Conservation (phyloP, 1,140 invertebrate genomes). For the Hormaphis cornu region DNA sequence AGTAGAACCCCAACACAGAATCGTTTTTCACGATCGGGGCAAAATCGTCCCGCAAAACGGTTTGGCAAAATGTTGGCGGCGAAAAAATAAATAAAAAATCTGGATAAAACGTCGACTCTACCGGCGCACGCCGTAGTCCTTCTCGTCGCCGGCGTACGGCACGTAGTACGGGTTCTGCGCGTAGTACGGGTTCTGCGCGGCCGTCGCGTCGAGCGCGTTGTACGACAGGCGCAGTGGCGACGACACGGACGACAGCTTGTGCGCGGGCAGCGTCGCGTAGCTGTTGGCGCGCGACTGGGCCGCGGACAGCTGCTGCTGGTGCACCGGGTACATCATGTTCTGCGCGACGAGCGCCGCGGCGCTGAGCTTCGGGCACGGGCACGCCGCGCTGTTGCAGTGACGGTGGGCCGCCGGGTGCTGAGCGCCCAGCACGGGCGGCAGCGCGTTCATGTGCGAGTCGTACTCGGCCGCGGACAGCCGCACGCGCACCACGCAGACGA, state of each 20-base stretch:
- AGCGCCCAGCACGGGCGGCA: slow-evolving; percentile 55
- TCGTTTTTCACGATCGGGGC: too few relatives aligned
- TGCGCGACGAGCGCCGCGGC: not conserved
- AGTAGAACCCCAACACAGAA: too few relatives aligned
- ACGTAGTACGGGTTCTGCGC: slow-evolving; percentile 36
- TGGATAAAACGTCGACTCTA: too few relatives aligned
- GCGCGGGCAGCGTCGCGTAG: slow-evolving; percentile 38
- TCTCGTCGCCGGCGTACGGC: slow-evolving; percentile 27
- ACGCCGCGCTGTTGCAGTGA: slow-evolving; percentile 39
- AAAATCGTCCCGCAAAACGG: too few relatives aligned
- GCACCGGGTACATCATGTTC: slow-evolving; percentile 35
- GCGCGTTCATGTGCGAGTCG: slow-evolving; percentile 48
- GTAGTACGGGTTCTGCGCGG: slow-evolving; percentile 34
- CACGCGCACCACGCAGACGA: slow-evolving; percentile 72
- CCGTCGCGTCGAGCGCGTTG: slow-evolving; percentile 37
- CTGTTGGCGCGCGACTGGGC: slow-evolving; percentile 37
- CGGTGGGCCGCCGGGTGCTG: slow-evolving; percentile 51
- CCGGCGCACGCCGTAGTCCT: slow-evolving; percentile 28
- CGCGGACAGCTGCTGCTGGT: too few relatives aligned
- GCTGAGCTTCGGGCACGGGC: slow-evolving; percentile 34
- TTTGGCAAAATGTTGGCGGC: too few relatives aligned
- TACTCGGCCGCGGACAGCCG: slow-evolving; percentile 41
- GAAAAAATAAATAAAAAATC: too few relatives aligned
- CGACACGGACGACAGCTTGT: slow-evolving; percentile 38
- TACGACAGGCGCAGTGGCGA: slow-evolving; percentile 37